phyloP scores from a whole-genome alignment of 2,797 vertebrate species.

The Lepus oiostolus region DNA sequence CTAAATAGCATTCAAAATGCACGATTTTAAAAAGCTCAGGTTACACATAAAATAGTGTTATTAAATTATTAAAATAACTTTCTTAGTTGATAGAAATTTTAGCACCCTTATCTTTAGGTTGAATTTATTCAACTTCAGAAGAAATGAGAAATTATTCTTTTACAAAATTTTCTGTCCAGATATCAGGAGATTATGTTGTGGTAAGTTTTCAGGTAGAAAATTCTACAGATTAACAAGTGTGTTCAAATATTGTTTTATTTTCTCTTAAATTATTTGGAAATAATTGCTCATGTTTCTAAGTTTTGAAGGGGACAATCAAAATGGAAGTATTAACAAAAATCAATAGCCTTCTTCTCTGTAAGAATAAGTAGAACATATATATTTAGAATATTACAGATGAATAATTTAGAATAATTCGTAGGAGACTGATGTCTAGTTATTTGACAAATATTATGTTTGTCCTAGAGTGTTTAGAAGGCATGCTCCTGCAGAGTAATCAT shows the following conservation, averaged over 20 bases:
- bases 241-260: background rate
- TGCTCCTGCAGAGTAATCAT: fast-evolving
- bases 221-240: background rate
- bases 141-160: background rate
- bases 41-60: background rate
- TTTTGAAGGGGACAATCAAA: background rate
- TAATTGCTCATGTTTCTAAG: background rate
- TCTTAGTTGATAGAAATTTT: constrained; percentile 6
- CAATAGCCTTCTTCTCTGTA: background rate
- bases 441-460: background rate
- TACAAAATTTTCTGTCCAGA: constrained; percentile 24
- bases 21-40: background rate
- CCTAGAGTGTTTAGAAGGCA: background rate
- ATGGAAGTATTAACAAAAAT: background rate
- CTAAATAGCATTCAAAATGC: background rate
- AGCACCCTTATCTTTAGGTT: background rate
- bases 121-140: background rate
- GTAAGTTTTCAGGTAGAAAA: background rate
- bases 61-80: background rate
- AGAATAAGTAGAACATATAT: background rate
- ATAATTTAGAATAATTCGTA: background rate
- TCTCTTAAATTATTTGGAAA: background rate
- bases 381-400: background rate
- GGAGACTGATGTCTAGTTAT: background rate
- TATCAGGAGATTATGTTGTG: background rate